phyloP scores from a whole-genome alignment of 2,888 invertebrate genomes.

The Aplocera efformata region DNA sequence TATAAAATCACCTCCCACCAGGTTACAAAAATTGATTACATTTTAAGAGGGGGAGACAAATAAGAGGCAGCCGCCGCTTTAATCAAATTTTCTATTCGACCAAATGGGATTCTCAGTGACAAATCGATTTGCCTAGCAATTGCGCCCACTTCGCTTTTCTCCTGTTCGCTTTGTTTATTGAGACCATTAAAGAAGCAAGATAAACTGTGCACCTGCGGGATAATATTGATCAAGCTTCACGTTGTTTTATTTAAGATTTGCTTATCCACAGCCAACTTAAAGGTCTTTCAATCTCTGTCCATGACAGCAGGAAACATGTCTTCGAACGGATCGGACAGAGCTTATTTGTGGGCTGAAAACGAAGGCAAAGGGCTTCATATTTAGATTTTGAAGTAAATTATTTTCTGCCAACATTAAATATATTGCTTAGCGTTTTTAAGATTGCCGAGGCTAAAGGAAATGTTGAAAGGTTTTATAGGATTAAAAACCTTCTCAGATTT shows the following conservation, averaged over 20 bases:
- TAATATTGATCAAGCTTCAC: slow-evolving; percentile 16
- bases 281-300: slow-evolving; percentile 19
- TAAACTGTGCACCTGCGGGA: slow-evolving; percentile 21
- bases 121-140: slow-evolving; percentile 54
- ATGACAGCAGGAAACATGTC: slow-evolving; percentile 25
- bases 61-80: slow-evolving; percentile 43
- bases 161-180: slow-evolving; percentile 43
- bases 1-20: slow-evolving; percentile 21
- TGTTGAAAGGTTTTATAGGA: no score
- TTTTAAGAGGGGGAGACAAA: slow-evolving; percentile 41
- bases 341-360: slow-evolving; percentile 4
- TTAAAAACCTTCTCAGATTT: no score
- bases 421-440: no score
- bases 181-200: slow-evolving; percentile 37
- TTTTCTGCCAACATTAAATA: no score
- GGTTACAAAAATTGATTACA: slow-evolving; percentile 34
- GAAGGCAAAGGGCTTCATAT: slow-evolving; percentile 7
- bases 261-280: slow-evolving; percentile 8
- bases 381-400: no score
- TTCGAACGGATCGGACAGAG: slow-evolving; percentile 5
- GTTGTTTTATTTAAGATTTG: slow-evolving; percentile 14
- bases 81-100: slow-evolving; percentile 56
- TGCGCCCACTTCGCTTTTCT: slow-evolving; percentile 31
- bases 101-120: slow-evolving; percentile 53
- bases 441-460: no score